Base-by-base conservation (phyloP, 2,797 vertebrate genomes). In the Oreochromis mossambicus region DNA sequence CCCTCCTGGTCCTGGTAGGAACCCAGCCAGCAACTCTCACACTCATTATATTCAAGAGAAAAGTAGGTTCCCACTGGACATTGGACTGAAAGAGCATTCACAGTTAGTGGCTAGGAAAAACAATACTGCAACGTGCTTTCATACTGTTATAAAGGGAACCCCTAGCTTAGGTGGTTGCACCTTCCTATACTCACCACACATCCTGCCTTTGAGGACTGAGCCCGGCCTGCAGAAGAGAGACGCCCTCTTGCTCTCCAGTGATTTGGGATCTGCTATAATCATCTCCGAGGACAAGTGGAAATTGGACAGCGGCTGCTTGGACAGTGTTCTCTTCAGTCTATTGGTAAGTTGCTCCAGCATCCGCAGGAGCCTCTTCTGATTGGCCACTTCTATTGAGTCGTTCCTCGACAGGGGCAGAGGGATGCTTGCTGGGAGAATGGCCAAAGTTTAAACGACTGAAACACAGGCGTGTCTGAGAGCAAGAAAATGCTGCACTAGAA, bases 1-100 rank as follows among this genome's bases (percentile, higher is more conserved):
- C 98, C 98, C 95, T 99, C 98, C 88, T 97, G 96, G 88, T 99
- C 97, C 92, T 99, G 98, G 93, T 97, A 99, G 80, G 97, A 98
- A 15, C 98, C 98, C 80, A 97, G 93, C 97, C 96, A 97, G 93
- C 98, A 99, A 95, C 98, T 99, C 94, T 98, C 98, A 94, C 98
- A 99, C 87, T 96, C 95, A 1, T 92, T 95, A 82, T 97, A 97
- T 77, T 99, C 97, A 96, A 97, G 91, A 12, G 98, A 99, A 90
- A 97, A 99, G 94, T 97, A 97, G 0, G 98, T 99, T 79, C 98
- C 98, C 87, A 98, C 96, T 17, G 98, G 98, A 89, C 98, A 99
- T 85, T 97, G 98, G 84, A 99, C 98, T 99, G 93, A 56, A 89
- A 89, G 55, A 83, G 41, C 5, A 80, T 56, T 70, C 9, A 55